Evolutionary conservation across 2,797 vertebrate genomes (phyloP).

Genomic region (Coluber constrictor): DNA sequence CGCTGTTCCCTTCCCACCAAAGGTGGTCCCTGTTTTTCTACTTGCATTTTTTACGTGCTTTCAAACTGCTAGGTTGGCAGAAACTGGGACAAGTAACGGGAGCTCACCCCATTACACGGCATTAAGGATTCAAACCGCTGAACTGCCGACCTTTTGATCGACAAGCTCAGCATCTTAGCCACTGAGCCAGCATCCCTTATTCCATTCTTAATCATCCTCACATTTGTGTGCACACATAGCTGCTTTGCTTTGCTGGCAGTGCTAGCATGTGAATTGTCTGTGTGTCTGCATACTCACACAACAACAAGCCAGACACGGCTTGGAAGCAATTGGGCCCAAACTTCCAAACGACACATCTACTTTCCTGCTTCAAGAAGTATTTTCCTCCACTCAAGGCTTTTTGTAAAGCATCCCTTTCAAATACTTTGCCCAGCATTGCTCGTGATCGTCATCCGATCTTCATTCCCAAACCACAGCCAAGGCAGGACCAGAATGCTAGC

Average conservation of each 20-base stretch:
- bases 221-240: not conserved
- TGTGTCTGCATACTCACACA: not conserved
- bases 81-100: too few species aligned
- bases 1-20: too few species aligned
- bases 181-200: too few species aligned
- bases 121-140: too few species aligned
- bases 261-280: not conserved
- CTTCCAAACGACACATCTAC: not conserved
- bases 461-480: not conserved
- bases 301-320: not conserved
- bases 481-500: not conserved
- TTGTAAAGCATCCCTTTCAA: not conserved
- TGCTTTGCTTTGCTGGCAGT: not conserved
- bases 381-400: not conserved
- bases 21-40: too few species aligned
- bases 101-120: too few species aligned
- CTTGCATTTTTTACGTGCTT: too few species aligned
- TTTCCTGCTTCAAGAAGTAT: not conserved
- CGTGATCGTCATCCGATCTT: not conserved
- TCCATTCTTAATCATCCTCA: not conserved
- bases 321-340: not conserved
- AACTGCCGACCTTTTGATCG: too few species aligned
- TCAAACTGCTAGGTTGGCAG: too few species aligned
- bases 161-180: too few species aligned
- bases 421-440: not conserved